A percentile compares a stretch with the other conserved stretches of the same genome.
phyloP scores from a whole-genome alignment of 1,140 invertebrate species.

The Eurosta solidaginis region DNA sequence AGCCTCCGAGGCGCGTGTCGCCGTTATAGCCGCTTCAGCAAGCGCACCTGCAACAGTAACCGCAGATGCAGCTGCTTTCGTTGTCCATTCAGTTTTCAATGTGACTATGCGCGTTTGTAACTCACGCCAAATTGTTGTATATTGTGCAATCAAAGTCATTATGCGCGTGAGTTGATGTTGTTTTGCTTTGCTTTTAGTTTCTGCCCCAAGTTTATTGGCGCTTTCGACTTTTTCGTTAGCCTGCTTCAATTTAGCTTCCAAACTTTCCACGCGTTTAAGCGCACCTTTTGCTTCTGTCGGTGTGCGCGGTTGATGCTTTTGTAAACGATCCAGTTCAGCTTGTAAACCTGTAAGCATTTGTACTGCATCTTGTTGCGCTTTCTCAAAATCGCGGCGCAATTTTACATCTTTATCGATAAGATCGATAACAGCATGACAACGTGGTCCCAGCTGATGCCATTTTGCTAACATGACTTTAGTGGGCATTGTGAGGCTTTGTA shows the following conservation, averaged over 20 bases:
- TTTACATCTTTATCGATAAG: constrained; percentile 63
- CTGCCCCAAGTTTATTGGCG: constrained; percentile 65
- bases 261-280: constrained; percentile 59
- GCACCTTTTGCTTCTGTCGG: constrained; percentile 60
- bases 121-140: constrained; percentile 69
- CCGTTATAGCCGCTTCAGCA: constrained; percentile 68
- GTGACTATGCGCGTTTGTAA: constrained; percentile 64
- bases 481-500: constrained; percentile 63
- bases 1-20: constrained; percentile 75
- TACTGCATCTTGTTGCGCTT: constrained; percentile 71
- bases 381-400: constrained; percentile 70
- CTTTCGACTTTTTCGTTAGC: constrained; percentile 63
- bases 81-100: constrained; percentile 61
- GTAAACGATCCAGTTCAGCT: constrained; percentile 69
- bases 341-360: constrained; percentile 72
- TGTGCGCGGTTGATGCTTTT: constrained; percentile 64
- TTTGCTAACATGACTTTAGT: constrained; percentile 64
- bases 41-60: constrained; percentile 39
- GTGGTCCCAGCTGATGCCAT: constrained; percentile 65
- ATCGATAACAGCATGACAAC: constrained; percentile 60
- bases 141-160: constrained; percentile 71
- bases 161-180: constrained; percentile 63
- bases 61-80: constrained; percentile 39
- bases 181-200: constrained; percentile 65
- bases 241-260: constrained; percentile 66